Base-by-base conservation (phyloP, 2,113 vertebrate species). In the Mixornis gularis region DNA sequence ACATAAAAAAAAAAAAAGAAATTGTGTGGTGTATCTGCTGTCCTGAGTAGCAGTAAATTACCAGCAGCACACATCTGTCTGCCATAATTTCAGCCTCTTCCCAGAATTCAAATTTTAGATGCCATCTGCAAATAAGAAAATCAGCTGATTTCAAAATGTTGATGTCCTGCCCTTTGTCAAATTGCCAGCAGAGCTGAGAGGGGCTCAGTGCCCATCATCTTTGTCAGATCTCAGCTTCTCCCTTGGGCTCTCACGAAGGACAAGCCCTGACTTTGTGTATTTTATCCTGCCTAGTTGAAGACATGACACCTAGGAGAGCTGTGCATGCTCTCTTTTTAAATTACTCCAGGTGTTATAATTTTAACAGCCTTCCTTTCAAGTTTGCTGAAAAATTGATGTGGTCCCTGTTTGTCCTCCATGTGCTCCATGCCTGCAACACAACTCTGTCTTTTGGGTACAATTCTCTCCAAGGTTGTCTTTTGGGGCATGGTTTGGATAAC, bases 1-100 rank as follows among this genome's bases (percentile, higher is more conserved):
- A 44, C 2, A 79, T 9, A 10, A 38, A 17, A n/a, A 38, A 17
- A n/a, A 38, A 36, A 41, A 38, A 58, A 15, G 1, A 43, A 46
- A 41, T 10, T 17, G 13, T n/a, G 8, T 44, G 27, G 8, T 69
- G 8, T 81, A 32, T 62, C 49, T 93, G 34, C 34, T 93, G 51
- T 44, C 41, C 48, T 55, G 32, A 76, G 51, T 34, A 79, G 46
- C 63, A 82, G 49, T 89, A 91, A 92, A 92, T 70, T 63, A 84
- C 12, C 58, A 90, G 62, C 53, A 79, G 81, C 49, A 55, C 24
- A 71, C 60, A 78, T 78, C 76, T 83, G n/a, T 41, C 48, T 80
- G 72, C 56, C 24, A 19, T 64, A 52, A 90, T 90, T 85, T 60
- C 65, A 83, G 25, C 48, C 6, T 80, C 58, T 76, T 88, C 38